A percentile compares a stretch with the other conserved stretches of the same genome.
These are phyloP conservation scores for Penaeus vannamei DNA, from an alignment of 1,140 invertebrate species.

Conservation along the genomic window DNA sequence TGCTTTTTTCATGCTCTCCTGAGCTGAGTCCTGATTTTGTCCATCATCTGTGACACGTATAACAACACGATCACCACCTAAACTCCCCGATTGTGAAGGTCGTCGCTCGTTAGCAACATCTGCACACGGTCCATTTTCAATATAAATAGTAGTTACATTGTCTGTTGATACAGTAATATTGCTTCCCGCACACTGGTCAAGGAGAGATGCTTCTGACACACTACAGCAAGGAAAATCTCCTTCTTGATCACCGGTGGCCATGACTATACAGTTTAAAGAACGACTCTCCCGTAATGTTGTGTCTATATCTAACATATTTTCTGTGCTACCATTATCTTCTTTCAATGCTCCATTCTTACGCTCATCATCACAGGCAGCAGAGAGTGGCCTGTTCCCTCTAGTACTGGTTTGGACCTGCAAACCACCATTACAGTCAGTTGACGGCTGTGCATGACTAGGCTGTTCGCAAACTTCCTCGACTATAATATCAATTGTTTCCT, in stretches of 20 bases:
- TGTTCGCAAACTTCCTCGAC: constrained; percentile 30
- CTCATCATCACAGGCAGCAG: constrained; percentile 63
- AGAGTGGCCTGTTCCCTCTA: constrained; percentile 46
- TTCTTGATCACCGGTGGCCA: constrained; percentile 77
- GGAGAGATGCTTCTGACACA: constrained; percentile 52
- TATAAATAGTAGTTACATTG: constrained; percentile 67
- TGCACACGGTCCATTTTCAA: constrained; percentile 50
- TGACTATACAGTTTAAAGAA: constrained; percentile 85
- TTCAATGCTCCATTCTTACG: constrained; percentile 42
- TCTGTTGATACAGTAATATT: constrained; percentile 65
- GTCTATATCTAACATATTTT: constrained; percentile 73
- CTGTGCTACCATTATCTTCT: constrained; percentile 61
- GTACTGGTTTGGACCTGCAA: background rate
- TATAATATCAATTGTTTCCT: background rate
- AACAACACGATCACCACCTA: constrained; percentile 42
- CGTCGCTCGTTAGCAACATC: background rate
- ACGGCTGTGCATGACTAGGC: background rate
- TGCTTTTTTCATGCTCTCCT: constrained; percentile 5
- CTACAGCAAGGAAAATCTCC: constrained; percentile 31
- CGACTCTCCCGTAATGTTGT: constrained; percentile 84
- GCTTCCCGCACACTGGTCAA: constrained; percentile 47
- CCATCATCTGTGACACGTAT: constrained; percentile 43
- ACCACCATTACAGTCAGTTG: constrained; percentile 2
- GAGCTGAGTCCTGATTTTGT: background rate
- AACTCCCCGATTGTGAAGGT: background rate